A percentile compares a stretch with the other conserved stretches of the same genome.
Conservation (phyloP, 2,113 vertebrate genomes). For the Microtus oregoni region DNA sequence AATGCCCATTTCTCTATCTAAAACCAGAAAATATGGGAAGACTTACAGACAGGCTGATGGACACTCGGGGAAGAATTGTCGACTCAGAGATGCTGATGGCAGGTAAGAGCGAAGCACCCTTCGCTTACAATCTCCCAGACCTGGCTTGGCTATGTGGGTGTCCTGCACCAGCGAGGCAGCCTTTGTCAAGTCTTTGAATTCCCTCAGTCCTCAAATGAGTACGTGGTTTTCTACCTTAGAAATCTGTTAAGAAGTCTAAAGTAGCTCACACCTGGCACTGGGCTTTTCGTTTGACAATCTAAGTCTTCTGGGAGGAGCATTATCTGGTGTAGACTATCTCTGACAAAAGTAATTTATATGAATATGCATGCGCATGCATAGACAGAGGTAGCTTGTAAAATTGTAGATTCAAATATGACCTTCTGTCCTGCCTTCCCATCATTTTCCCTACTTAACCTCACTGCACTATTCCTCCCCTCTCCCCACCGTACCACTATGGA, state of each 20-base stretch:
- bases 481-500: too few relatives aligned
- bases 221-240: background rate
- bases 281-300: too few relatives aligned
- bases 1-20: too few relatives aligned
- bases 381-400: too few relatives aligned
- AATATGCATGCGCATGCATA: background rate
- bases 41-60: too few relatives aligned
- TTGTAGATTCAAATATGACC: too few relatives aligned
- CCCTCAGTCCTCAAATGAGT: background rate
- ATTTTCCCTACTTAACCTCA: background rate
- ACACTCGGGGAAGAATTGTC: accelerated
- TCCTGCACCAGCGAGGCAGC: accelerated
- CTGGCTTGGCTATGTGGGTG: background rate
- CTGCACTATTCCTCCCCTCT: background rate
- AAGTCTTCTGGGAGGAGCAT: too few relatives aligned
- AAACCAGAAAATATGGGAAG: background rate
- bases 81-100: accelerated
- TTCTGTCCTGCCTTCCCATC: background rate
- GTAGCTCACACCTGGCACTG: too few relatives aligned
- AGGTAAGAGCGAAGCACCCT: background rate
- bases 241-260: background rate
- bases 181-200: background rate
- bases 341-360: background rate
- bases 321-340: background rate
- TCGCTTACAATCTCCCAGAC: background rate